A percentile compares a stretch with the other conserved stretches of the same genome.
These are phyloP conservation scores for Ruditapes philippinarum DNA, from an alignment of 1,140 invertebrate genomes.

Conservation along the genomic window DNA sequence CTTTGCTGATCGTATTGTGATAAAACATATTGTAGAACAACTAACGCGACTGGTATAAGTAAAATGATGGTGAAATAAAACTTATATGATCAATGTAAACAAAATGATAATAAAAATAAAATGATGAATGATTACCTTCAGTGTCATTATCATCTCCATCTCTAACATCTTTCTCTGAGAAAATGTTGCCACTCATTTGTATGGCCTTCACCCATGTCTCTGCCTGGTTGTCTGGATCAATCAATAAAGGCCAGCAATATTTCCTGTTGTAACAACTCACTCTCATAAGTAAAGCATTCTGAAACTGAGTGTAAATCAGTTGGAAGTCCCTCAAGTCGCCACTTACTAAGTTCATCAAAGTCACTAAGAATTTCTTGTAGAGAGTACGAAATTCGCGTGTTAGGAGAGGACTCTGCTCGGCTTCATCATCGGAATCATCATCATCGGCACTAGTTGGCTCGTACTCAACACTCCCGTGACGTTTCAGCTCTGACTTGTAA, in stretches of 20 bases:
- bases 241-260: slow-evolving; percentile 85
- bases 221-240: slow-evolving; percentile 86
- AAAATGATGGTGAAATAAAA: too few species aligned
- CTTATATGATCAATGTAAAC: too few species aligned
- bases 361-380: slow-evolving; percentile 83
- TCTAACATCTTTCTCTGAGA: slow-evolving; percentile 77
- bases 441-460: slow-evolving; percentile 69
- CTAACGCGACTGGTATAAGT: too few species aligned
- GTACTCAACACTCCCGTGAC: slow-evolving; percentile 80
- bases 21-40: too few species aligned
- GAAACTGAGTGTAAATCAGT: slow-evolving; percentile 84
- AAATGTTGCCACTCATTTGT: slow-evolving; percentile 79
- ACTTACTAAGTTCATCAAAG: slow-evolving; percentile 85
- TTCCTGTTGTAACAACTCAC: slow-evolving; percentile 82
- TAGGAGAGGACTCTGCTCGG: slow-evolving; percentile 77
- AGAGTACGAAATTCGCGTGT: slow-evolving; percentile 74
- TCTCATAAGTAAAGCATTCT: slow-evolving; percentile 85
- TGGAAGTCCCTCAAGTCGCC: slow-evolving; percentile 82
- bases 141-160: slow-evolving; percentile 67
- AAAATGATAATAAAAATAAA: too few species aligned
- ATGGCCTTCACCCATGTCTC: slow-evolving; percentile 83
- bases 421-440: slow-evolving; percentile 80
- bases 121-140: too few species aligned
- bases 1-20: too few species aligned
- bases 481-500: slow-evolving; percentile 82